These are phyloP conservation scores for Sterrhoptilus dennistouni DNA, from an alignment of 2,113 vertebrate species.

Conservation along the genomic window DNA sequence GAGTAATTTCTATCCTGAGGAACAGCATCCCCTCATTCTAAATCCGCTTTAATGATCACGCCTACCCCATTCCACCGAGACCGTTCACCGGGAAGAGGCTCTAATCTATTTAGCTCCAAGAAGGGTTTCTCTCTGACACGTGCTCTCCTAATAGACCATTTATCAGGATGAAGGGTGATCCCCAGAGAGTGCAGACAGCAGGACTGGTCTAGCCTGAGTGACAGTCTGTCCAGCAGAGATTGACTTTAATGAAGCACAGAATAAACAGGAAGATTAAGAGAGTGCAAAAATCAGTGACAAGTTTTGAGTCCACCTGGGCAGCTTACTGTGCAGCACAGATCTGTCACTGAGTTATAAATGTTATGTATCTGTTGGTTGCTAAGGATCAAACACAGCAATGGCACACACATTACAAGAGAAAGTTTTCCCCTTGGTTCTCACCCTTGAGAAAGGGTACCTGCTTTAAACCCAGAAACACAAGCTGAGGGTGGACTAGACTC, in stretches of 20 bases:
- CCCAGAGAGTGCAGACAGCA: constrained; percentile 69
- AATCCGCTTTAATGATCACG: constrained; percentile 22
- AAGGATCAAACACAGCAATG: not conserved
- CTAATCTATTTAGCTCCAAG: constrained; percentile 68
- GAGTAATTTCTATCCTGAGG: not conserved
- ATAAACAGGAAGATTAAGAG: constrained; percentile 82
- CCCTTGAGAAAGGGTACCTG: not conserved
- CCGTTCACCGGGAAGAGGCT: not conserved
- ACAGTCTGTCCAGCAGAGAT: constrained; percentile 73
- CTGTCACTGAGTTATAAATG: constrained; percentile 50
- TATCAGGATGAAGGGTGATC: constrained; percentile 79
- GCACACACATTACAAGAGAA: not conserved
- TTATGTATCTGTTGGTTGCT: constrained; percentile 13
- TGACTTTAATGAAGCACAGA: constrained; percentile 81
- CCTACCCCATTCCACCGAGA: constrained; percentile 43
- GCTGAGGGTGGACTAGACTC: not conserved
- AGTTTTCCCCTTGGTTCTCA: not conserved
- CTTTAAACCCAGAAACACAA: not conserved
- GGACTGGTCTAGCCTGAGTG: constrained; percentile 64
- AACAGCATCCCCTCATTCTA: not conserved
- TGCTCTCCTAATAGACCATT: constrained; percentile 67
- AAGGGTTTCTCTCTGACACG: constrained; percentile 62
- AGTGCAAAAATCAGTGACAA: constrained; percentile 72
- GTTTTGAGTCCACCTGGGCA: constrained; percentile 67
- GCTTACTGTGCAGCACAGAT: constrained; percentile 46